Evolutionary conservation across 2,888 invertebrate genomes (phyloP).

Genomic region (Pollenia griseotomentosa): DNA sequence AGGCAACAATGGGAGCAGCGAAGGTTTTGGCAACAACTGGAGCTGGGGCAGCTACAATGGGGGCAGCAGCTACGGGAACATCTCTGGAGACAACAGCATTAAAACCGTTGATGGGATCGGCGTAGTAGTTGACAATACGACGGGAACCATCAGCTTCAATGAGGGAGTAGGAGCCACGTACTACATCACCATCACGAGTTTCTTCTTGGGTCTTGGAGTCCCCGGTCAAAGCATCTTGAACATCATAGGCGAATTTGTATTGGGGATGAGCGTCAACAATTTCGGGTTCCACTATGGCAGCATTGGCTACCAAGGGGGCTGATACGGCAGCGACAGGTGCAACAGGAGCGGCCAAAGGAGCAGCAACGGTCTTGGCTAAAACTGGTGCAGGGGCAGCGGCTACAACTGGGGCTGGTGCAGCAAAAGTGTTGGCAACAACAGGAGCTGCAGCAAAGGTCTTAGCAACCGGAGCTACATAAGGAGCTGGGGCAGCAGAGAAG

Average conservation of each 20-base stretch:
- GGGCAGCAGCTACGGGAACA: conserved; percentile 83
- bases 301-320: conserved; percentile 74
- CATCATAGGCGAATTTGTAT: conserved; percentile 85
- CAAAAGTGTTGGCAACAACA: conserved; percentile 75
- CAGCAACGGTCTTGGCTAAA: conserved; percentile 74
- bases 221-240: conserved; percentile 85
- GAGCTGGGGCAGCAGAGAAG: conserved; percentile 73
- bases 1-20: conserved; percentile 80
- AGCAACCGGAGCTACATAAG: conserved; percentile 71
- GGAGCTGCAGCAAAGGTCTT: conserved; percentile 76
- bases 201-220: conserved; percentile 85
- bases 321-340: conserved; percentile 73
- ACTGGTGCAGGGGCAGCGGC: conserved; percentile 75
- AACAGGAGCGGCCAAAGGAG: conserved; percentile 74
- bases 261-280: conserved; percentile 84
- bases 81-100: conserved; percentile 85
- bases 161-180: conserved; percentile 85
- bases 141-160: conserved; percentile 85
- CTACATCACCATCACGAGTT: conserved; percentile 85
- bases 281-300: conserved; percentile 79
- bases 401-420: conserved; percentile 76
- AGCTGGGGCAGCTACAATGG: conserved; percentile 81
- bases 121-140: conserved; percentile 85
- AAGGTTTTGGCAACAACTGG: conserved; percentile 79
- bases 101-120: conserved; percentile 85